Evolutionary conservation across 1,140 invertebrate genomes (phyloP).

Genomic region (Orussus abietinus): DNA sequence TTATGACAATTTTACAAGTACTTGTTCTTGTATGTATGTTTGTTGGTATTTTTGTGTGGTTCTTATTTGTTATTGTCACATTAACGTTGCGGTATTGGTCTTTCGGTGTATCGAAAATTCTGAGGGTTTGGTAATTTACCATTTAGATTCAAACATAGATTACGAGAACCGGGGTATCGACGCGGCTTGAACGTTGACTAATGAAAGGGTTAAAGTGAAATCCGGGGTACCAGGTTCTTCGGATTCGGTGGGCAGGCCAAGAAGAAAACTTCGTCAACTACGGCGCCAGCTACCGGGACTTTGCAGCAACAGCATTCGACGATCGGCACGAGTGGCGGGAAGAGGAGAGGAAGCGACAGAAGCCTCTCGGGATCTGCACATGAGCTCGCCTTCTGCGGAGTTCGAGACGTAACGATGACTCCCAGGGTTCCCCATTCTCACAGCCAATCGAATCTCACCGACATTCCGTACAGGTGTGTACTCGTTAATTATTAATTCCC

Average conservation of each 20-base stretch:
- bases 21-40: background rate
- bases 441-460: slow-evolving; percentile 77
- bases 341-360: slow-evolving; percentile 73
- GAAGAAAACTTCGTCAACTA: slow-evolving; percentile 71
- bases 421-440: slow-evolving; percentile 69
- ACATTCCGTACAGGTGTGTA: slow-evolving; percentile 76
- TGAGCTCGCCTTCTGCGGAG: slow-evolving; percentile 68
- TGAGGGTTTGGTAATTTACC: slow-evolving; percentile 14
- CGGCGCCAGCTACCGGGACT: slow-evolving; percentile 52
- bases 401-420: slow-evolving; percentile 52
- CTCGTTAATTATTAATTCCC: too few relatives aligned
- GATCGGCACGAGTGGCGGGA: slow-evolving; percentile 23
- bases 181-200: too few relatives aligned
- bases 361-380: slow-evolving; percentile 78
- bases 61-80: too few relatives aligned
- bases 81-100: too few relatives aligned
- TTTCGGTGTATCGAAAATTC: slow-evolving; percentile 11
- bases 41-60: too few relatives aligned
- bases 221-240: slow-evolving; percentile 87
- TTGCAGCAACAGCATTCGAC: slow-evolving; percentile 40
- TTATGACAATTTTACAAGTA: background rate
- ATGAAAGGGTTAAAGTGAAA: too few relatives aligned
- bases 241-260: slow-evolving; percentile 80
- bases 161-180: too few relatives aligned
- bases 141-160: too few relatives aligned